Percentiles rank a stretch among this genome's conserved stretches.
Evolutionary conservation across 2,113 vertebrate genomes (phyloP).

Genomic region (Heliornis fulica): DNA sequence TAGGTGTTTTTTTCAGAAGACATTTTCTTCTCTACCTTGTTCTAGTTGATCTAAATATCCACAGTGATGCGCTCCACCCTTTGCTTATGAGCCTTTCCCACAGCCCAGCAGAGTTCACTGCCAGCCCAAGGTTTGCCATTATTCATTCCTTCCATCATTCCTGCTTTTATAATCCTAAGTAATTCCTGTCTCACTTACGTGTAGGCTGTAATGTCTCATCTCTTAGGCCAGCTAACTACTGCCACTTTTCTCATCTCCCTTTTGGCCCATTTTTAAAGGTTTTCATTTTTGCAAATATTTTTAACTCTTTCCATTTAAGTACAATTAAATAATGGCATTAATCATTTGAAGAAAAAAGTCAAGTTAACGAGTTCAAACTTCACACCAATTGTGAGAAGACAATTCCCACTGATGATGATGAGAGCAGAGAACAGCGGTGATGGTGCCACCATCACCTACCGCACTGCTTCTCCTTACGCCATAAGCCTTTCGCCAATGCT

Average conservation of each 20-base stretch:
- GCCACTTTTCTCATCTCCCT: neutral
- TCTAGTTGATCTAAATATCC: neutral
- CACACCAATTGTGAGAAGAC: neutral
- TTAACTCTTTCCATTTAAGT: neutral
- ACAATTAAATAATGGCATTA: neutral
- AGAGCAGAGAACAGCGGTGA: neutral
- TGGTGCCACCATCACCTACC: neutral
- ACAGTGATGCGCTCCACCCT: neutral
- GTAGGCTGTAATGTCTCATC: neutral
- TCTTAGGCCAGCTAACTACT: neutral
- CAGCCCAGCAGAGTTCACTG: neutral
- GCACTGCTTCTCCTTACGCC: neutral
- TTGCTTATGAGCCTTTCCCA: neutral
- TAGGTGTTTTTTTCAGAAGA: neutral
- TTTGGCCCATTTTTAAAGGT: neutral
- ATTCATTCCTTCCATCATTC: neutral
- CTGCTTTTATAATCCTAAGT: neutral
- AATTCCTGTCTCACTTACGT: neutral
- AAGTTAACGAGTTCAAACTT: neutral
- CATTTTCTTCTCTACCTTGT: neutral
- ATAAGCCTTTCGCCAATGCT: neutral
- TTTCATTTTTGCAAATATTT: neutral
- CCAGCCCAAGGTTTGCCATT: neutral
- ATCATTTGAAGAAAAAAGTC: neutral
- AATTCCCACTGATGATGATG: neutral